A percentile compares a stretch with the other conserved stretches of the same genome.
Evolutionary conservation across 2,113 vertebrate genomes (phyloP).

Genomic region (Urocolius indicus): DNA sequence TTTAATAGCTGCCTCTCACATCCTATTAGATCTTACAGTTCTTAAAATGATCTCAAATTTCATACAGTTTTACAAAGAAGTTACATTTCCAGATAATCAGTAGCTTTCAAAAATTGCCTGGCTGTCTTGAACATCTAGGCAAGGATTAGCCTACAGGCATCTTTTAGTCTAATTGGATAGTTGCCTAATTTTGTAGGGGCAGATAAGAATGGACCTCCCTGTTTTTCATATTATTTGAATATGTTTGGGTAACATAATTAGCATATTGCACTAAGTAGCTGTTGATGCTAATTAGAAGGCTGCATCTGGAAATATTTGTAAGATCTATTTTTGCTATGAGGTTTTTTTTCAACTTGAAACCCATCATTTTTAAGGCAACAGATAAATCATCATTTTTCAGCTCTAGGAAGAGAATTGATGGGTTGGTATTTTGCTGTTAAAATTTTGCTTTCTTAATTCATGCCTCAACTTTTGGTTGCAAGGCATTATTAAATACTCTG

Average conservation of each 20-base stretch:
- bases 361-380: neutral
- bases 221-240: neutral
- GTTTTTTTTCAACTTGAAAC: neutral
- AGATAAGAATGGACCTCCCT: neutral
- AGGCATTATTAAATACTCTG: neutral
- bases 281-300: conserved; percentile 8
- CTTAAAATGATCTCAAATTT: neutral
- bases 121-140: neutral
- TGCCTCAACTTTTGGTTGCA: neutral
- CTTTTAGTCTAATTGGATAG: conserved; percentile 12
- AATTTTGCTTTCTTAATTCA: neutral
- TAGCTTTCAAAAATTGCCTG: neutral
- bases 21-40: neutral
- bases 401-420: neutral
- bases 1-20: neutral
- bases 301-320: conserved; percentile 37
- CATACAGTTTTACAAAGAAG: neutral
- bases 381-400: neutral
- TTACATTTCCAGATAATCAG: neutral
- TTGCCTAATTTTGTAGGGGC: neutral
- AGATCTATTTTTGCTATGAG: neutral
- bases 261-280: neutral
- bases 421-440: neutral
- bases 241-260: neutral
- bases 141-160: neutral